Percentiles rank a stretch among this genome's conserved stretches.
Evolutionary conservation across 2,888 invertebrate genomes (phyloP).

Genomic region (Alviniconcha strummeri): DNA sequence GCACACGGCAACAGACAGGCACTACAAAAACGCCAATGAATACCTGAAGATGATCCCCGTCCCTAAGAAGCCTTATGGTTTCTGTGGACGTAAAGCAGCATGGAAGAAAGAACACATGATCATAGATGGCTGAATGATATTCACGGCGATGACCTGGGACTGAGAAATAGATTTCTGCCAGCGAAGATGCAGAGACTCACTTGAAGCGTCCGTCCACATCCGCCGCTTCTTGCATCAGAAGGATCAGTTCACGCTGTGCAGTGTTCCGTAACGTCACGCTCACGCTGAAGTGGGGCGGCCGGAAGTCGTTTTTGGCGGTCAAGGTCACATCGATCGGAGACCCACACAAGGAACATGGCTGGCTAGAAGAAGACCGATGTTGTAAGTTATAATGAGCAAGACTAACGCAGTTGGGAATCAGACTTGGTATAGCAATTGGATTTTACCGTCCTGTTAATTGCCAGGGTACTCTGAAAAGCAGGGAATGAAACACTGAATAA

Average conservation of each 20-base stretch:
- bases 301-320: slow-evolving; percentile 6
- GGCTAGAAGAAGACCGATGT: neutral
- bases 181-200: neutral
- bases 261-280: slow-evolving; percentile 1
- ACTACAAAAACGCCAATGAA: too few species aligned
- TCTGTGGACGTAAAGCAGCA: too few species aligned
- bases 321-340: slow-evolving; percentile 10
- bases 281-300: neutral
- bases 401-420: neutral
- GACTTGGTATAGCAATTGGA: neutral
- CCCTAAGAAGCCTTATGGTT: too few species aligned
- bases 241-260: slow-evolving; percentile 4
- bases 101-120: too few species aligned
- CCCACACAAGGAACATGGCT: neutral
- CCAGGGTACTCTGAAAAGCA: too few species aligned
- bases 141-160: too few species aligned
- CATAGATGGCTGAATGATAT: too few species aligned
- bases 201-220: slow-evolving; percentile 14
- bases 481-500: too few species aligned
- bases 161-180: too few species aligned
- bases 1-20: too few species aligned
- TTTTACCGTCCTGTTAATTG: too few species aligned
- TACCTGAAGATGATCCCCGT: too few species aligned
- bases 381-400: neutral
- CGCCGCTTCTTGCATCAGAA: slow-evolving; percentile 3